Evolutionary conservation across 2,797 vertebrate genomes (phyloP).

Genomic region (Macropodus opercularis): DNA sequence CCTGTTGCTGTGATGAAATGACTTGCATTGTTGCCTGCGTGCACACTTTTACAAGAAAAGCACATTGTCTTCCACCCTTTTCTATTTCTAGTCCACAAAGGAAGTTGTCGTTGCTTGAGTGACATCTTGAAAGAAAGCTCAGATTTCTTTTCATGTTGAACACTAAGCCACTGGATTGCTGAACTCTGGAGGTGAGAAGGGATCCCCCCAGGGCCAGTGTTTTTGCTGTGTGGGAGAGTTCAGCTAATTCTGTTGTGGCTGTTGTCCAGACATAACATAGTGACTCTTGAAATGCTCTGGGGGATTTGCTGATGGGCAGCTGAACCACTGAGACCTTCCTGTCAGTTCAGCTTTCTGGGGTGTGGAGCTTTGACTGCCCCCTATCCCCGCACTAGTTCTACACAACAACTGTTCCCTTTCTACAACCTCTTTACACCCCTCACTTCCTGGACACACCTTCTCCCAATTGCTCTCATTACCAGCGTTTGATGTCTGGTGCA

Average conservation of each 20-base stretch:
- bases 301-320: conserved; percentile 60
- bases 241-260: conserved; percentile 55
- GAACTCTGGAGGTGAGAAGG: conserved; percentile 21
- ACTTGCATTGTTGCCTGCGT: conserved; percentile 7
- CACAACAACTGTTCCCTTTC: conserved; percentile 72
- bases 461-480: conserved; percentile 84
- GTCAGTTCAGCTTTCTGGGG: conserved; percentile 48
- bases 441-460: conserved; percentile 83
- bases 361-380: conserved; percentile 34
- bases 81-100: not conserved
- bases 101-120: conserved; percentile 14
- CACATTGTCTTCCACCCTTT: not conserved
- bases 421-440: conserved; percentile 76
- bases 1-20: conserved; percentile 26
- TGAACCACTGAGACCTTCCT: conserved; percentile 41
- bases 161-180: conserved; percentile 22
- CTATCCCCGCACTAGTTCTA: conserved; percentile 51
- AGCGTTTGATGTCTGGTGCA: conserved; percentile 79
- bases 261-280: conserved; percentile 57
- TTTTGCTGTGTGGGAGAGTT: conserved; percentile 37
- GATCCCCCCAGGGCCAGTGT: conserved; percentile 2
- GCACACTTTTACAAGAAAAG: not conserved
- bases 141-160: conserved; percentile 43
- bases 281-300: conserved; percentile 57
- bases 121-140: conserved; percentile 26